Conservation (phyloP, 2,888 invertebrate species). For the Carabus problematicus region DNA sequence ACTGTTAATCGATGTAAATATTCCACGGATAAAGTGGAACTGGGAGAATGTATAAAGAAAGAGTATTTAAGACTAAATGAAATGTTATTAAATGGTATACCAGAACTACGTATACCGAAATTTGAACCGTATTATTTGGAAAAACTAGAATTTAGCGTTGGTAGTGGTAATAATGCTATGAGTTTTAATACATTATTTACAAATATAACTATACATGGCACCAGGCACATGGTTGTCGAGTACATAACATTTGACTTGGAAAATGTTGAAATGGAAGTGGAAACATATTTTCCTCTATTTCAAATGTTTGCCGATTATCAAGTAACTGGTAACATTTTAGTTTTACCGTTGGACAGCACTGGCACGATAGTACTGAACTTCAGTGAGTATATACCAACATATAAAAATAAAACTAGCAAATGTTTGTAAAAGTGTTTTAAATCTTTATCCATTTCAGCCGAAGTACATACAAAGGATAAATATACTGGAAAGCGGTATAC, state of each 20-base stretch:
- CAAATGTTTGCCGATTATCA: constrained; percentile 68
- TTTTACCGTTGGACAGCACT: constrained; percentile 72
- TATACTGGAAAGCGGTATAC: constrained; percentile 43
- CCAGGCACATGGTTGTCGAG: constrained; percentile 47
- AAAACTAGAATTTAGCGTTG: constrained; percentile 48
- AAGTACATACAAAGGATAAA: constrained; percentile 5
- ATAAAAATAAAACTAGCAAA: no score
- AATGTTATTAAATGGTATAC: constrained; percentile 48
- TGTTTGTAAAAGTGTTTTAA: neutral
- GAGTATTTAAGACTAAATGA: constrained; percentile 7
- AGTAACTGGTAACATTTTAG: constrained; percentile 70
- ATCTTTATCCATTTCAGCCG: constrained; percentile 2
- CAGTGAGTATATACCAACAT: constrained; percentile 44
- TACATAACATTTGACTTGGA: constrained; percentile 46
- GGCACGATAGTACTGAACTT: constrained; percentile 57
- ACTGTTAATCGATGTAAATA: constrained; percentile 26
- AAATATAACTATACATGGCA: constrained; percentile 48
- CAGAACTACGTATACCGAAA: constrained; percentile 52
- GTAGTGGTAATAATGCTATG: constrained; percentile 45
- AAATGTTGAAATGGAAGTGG: constrained; percentile 52
- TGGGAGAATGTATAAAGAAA: constrained; percentile 29
- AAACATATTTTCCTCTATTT: constrained; percentile 64
- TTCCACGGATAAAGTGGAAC: constrained; percentile 11
- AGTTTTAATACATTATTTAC: constrained; percentile 49
- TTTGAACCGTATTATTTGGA: constrained; percentile 50